Percentiles rank a stretch among this genome's conserved stretches.
phyloP scores from a whole-genome alignment of 2,888 invertebrate species.

The Parnassius orleans region DNA sequence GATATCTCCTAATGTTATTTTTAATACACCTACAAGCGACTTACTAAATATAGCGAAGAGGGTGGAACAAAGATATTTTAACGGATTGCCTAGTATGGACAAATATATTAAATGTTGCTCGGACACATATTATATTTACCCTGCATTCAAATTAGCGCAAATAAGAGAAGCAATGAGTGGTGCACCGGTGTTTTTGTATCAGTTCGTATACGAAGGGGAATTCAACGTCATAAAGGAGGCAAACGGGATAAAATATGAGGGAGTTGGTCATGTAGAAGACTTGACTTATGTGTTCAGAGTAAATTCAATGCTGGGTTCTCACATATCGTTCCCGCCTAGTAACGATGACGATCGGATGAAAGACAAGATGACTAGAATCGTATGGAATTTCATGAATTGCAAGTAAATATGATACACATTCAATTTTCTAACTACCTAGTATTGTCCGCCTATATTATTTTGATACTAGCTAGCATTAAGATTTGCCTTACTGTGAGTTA shows the following conservation, averaged over 20 bases:
- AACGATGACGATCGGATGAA: constrained; percentile 46
- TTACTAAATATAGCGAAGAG: constrained; percentile 39
- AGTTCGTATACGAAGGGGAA: constrained; percentile 75
- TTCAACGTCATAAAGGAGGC: constrained; percentile 68
- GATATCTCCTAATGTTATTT: constrained; percentile 45
- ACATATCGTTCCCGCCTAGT: constrained; percentile 34
- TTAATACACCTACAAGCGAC: constrained; percentile 35
- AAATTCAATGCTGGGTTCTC: constrained; percentile 44
- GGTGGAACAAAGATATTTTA: constrained; percentile 49
- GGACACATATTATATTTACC: constrained; percentile 56
- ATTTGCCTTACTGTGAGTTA: too few species aligned
- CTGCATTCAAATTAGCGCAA: constrained; percentile 52
- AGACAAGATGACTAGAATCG: constrained; percentile 52
- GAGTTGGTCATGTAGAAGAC: constrained; percentile 82
- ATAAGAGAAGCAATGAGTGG: constrained; percentile 40
- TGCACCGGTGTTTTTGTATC: constrained; percentile 75
- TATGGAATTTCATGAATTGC: constrained; percentile 54
- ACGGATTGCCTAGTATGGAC: constrained; percentile 44
- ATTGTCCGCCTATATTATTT: too few species aligned
- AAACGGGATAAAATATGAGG: constrained; percentile 56
- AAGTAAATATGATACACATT: constrained; percentile 43
- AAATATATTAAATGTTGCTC: constrained; percentile 50
- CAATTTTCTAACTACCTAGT: not conserved
- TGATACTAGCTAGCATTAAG: too few species aligned
- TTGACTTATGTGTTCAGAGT: constrained; percentile 75